These are phyloP conservation scores for Phalacrocorax pelagicus DNA, from an alignment of 2,113 vertebrate species.

Conservation along the genomic window DNA sequence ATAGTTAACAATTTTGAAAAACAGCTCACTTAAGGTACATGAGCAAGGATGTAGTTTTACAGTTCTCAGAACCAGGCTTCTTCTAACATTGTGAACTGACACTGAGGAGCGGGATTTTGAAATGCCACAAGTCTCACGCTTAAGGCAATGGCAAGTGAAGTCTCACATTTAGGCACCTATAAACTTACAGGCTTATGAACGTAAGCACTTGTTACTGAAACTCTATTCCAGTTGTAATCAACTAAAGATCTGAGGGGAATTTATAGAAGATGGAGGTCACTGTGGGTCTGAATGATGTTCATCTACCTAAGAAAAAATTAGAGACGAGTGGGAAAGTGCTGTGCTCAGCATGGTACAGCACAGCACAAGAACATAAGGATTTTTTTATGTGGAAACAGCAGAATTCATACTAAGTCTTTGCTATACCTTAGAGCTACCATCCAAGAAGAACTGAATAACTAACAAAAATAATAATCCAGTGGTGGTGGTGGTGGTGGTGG, in stretches of 20 bases:
- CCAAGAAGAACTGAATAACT: not conserved
- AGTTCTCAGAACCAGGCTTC: not conserved
- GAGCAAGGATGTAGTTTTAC: not conserved
- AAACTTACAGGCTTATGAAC: not conserved
- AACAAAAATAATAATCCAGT: not conserved
- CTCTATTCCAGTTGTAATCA: not conserved
- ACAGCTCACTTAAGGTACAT: not conserved
- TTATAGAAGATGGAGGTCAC: not conserved
- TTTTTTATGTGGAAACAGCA: not conserved
- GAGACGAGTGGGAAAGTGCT: not conserved
- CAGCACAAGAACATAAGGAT: not conserved
- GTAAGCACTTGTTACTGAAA: not conserved
- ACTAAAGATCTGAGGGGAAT: not conserved
- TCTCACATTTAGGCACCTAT: not conserved
- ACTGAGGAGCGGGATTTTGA: not conserved
- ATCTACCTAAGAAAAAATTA: not conserved
- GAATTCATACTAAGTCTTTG: not conserved
- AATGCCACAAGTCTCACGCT: not conserved
- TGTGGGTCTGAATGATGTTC: not conserved
- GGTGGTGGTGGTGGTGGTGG: not conserved
- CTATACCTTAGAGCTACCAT: not conserved
- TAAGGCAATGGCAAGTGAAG: not conserved
- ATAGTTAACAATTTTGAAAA: not conserved
- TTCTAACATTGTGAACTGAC: not conserved
- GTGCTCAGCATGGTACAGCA: not conserved